Evolutionary conservation across 1,140 invertebrate species (phyloP).

Genomic region (Aphidius ervi): DNA sequence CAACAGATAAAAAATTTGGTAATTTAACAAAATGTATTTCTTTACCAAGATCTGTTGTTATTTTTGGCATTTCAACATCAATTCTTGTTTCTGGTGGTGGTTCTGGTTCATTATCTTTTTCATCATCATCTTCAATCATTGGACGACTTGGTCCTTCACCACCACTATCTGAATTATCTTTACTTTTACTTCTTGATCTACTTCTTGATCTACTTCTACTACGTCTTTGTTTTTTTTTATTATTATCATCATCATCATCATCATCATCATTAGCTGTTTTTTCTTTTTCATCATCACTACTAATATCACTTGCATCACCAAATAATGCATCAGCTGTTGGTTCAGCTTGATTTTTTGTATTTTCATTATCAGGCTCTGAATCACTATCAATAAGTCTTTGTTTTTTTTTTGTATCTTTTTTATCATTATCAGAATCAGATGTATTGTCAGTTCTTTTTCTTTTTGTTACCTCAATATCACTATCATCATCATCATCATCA

Average conservation of each 20-base stretch:
- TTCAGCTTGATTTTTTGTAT: conserved; percentile 30
- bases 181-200: conserved; percentile 41
- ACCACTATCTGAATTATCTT: conserved; percentile 43
- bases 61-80: conserved; percentile 94
- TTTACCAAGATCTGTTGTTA: conserved; percentile 84
- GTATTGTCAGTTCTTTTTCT: conserved; percentile 37
- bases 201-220: conserved; percentile 41
- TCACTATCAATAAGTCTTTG: conserved; percentile 53
- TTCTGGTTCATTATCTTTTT: conserved; percentile 71
- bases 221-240: conserved; percentile 41
- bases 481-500: conserved; percentile 22
- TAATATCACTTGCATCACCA: conserved; percentile 90
- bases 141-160: conserved; percentile 41
- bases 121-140: conserved; percentile 58
- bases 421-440: conserved; percentile 39
- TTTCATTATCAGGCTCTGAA: conserved; percentile 47
- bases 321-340: conserved; percentile 80
- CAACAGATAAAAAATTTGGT: conserved; percentile 89
- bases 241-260: conserved; percentile 43
- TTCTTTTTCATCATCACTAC: conserved; percentile 69
- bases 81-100: conserved; percentile 87
- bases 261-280: conserved; percentile 47
- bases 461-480: conserved; percentile 27
- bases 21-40: conserved; percentile 93
- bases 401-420: conserved; percentile 40